These are phyloP conservation scores for Dynastes grantii DNA, from an alignment of 2,888 invertebrate species.

Conservation along the genomic window DNA sequence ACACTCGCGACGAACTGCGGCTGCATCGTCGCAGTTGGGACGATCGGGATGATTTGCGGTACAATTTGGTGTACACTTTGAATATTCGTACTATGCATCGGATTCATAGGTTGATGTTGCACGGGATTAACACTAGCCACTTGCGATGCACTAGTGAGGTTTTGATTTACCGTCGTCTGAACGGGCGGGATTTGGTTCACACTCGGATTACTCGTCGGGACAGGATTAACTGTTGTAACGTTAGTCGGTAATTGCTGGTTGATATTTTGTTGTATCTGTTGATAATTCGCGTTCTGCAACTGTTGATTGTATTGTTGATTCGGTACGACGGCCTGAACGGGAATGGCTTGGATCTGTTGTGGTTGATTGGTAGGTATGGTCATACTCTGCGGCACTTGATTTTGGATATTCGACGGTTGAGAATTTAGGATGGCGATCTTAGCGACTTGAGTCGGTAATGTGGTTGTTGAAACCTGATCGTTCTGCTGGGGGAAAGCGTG, in stretches of 20 bases:
- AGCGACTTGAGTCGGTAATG: conserved; percentile 65
- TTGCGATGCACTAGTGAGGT: conserved; percentile 50
- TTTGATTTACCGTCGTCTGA: conserved; percentile 43
- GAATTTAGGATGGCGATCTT: conserved; percentile 65
- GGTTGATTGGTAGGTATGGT: conserved; percentile 52
- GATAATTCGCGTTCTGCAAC: conserved; percentile 46
- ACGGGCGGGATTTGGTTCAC: conserved; percentile 39
- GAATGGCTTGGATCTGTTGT: conserved; percentile 51
- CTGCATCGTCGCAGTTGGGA: conserved; percentile 51
- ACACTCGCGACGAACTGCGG: conserved; percentile 68
- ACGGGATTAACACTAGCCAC: conserved; percentile 41
- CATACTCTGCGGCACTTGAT: conserved; percentile 57
- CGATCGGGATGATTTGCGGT: conserved; percentile 54
- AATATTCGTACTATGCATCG: conserved; percentile 36
- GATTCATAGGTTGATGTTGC: conserved; percentile 34
- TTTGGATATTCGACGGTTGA: conserved; percentile 59
- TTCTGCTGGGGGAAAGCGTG: conserved; percentile 63
- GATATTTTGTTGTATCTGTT: conserved; percentile 43
- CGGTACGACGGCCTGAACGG: conserved; percentile 51
- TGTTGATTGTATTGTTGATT: conserved; percentile 50
- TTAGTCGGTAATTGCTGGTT: conserved; percentile 35
- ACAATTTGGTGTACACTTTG: conserved; percentile 50
- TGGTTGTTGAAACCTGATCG: conserved; percentile 58
- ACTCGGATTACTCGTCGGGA: conserved; percentile 48
- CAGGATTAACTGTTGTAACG: conserved; percentile 36